A percentile compares a stretch with the other conserved stretches of the same genome.
Evolutionary conservation across 92 coral and sea anemone genomes (phyloP).

Genomic region (Actinernus sp.): DNA sequence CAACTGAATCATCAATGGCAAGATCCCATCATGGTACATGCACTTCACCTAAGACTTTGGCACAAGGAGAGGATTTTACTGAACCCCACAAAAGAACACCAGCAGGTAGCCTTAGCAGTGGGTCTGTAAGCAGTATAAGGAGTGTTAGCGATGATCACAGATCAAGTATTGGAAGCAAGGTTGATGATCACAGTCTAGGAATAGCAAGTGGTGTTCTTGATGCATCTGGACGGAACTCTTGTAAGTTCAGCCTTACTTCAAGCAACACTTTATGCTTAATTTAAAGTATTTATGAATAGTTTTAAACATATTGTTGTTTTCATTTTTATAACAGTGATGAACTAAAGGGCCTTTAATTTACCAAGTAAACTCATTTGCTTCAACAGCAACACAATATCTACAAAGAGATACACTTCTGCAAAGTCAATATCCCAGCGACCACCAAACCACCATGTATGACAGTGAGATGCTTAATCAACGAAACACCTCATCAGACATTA

Average conservation of each 20-base stretch:
- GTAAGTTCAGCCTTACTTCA: no score
- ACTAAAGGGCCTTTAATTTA: no score
- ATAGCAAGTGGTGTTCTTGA: no score
- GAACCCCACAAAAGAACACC: constrained; percentile 40
- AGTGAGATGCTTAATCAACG: background rate
- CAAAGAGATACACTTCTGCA: no score
- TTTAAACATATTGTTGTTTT: no score
- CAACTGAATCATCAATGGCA: constrained; percentile 9
- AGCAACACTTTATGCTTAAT: no score
- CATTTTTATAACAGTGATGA: no score
- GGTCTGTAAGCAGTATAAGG: constrained; percentile 13
- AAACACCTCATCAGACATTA: constrained; percentile 41
- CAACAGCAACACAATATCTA: no score
- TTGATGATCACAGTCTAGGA: background rate
- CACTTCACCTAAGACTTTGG: constrained; percentile 2
- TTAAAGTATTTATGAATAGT: no score
- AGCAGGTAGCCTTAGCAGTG: constrained; percentile 14
- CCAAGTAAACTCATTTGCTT: no score
- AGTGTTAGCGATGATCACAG: background rate
- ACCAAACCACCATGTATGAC: constrained; percentile 1
- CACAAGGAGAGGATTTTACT: constrained; percentile 18
- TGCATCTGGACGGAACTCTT: no score
- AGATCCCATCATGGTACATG: background rate
- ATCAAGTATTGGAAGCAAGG: background rate
- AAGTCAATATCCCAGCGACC: no score